Base-by-base conservation (phyloP, 2,113 vertebrate species). In the Oncorhynchus kisutch region DNA sequence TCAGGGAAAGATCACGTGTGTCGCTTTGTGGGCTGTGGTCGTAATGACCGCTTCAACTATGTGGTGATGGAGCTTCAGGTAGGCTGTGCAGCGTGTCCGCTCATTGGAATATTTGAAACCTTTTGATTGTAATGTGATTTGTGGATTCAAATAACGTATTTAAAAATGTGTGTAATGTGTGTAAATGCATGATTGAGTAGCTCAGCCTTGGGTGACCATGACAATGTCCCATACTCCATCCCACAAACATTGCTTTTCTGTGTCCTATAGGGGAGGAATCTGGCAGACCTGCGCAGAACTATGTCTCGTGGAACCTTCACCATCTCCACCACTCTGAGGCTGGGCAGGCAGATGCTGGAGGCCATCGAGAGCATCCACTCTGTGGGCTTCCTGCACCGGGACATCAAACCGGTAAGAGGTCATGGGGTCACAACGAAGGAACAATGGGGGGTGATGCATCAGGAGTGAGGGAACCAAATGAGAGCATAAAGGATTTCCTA, bases 61-160 rank as follows among this genome's bases (percentile, higher is more conserved):
- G 97, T 99, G 82, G 98, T 99, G 84, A 99, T 99, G 98, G 97
- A 99, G 73, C 94, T 99, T 71, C 98, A 99, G 95, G 98, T 99
- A 84, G 71, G 81, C 29, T 60, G 51, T 16, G 81, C 29, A 49
- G 51, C 3, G 16, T 71, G 0, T 4, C 12, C 14, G 16, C 16
- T 1, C 12, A 4, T 54, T 62, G 59, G 22, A 62, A 62, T 62
- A 24, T n/a, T 62, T 24, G n/a, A 54, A 54, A 18, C 12, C 1
- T 54, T 54, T 1, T 51, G 24, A 24, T 4, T 49, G 22, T 73
- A 20, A 78, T 51, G 4, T 1, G 3, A 54, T 54, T 54, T 18
- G 13, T 0, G 2, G 9, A 67, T 29, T 31, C 5, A 31, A 29
- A 29, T 27, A 29, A 67, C 1, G 24, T 27, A 29, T 29, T 27